Conservation (phyloP, 1,140 invertebrate species). For the Microplitis mediator region DNA sequence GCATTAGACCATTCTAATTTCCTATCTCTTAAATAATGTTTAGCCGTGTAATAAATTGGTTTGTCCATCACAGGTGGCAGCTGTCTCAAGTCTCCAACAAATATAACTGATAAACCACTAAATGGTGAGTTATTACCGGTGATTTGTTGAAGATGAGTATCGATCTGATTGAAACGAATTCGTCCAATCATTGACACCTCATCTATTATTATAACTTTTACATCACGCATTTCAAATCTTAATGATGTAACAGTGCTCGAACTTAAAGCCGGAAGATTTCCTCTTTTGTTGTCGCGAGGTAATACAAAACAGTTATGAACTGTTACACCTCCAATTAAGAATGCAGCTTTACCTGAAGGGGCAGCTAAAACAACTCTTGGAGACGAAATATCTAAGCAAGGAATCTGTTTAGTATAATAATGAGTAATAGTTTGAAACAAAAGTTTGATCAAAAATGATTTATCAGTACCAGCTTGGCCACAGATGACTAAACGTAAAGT, state of each 20-base stretch:
- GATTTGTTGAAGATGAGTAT: too few relatives aligned
- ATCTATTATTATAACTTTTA: constrained; percentile 52
- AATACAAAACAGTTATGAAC: constrained; percentile 46
- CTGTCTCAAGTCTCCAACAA: constrained; percentile 41
- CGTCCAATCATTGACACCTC: constrained; percentile 53
- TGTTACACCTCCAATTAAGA: constrained; percentile 44
- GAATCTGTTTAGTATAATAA: constrained; percentile 27
- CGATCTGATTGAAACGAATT: constrained; percentile 23
- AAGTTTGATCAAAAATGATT: constrained; percentile 14
- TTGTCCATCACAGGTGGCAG: constrained; percentile 33
- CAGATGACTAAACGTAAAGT: constrained; percentile 33
- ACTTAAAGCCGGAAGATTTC: constrained; percentile 23
- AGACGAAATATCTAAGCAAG: constrained; percentile 20
- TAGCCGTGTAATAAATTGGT: constrained; percentile 17
- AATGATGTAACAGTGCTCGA: constrained; percentile 34
- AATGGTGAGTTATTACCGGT: not conserved
- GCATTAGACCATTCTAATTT: not conserved
- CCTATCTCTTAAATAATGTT: not conserved
- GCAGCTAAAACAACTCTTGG: constrained; percentile 45
- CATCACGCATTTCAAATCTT: constrained; percentile 28
- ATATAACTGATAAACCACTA: constrained; percentile 37
- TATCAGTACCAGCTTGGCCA: constrained; percentile 21
- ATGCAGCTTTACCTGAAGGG: constrained; percentile 51
- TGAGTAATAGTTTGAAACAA: constrained; percentile 30
- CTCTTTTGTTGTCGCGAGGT: constrained; percentile 35